Evolutionary conservation across 2,797 vertebrate species (phyloP).

Genomic region (Anguilla megastoma): DNA sequence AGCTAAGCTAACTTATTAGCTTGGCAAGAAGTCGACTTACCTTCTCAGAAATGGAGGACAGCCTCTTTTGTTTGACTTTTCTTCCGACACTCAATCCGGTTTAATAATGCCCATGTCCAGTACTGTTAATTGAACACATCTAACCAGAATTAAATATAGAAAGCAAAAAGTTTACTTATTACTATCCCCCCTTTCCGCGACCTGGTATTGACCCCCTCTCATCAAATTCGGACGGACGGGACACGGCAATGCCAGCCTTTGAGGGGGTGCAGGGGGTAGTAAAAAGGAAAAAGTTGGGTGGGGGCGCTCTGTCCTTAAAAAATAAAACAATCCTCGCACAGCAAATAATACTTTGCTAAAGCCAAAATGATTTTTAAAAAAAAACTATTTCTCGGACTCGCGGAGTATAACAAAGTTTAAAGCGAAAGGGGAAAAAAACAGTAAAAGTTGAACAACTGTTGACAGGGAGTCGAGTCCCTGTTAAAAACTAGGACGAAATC

Average conservation of each 20-base stretch:
- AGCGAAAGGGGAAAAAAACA: not conserved
- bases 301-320: slow-evolving; percentile 24
- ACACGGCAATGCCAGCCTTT: slow-evolving; percentile 22
- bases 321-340: slow-evolving; percentile 24
- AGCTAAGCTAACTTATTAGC: not conserved
- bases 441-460: not conserved
- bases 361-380: too few species aligned
- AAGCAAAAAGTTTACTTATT: slow-evolving; percentile 29
- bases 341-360: not conserved
- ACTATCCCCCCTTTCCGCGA: slow-evolving; percentile 16
- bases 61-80: not conserved
- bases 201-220: slow-evolving; percentile 37
- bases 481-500: not conserved
- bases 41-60: slow-evolving; percentile 22
- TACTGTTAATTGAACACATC: not conserved
- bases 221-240: slow-evolving; percentile 30
- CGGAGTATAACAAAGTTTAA: not conserved
- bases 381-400: not conserved
- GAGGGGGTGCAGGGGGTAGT: slow-evolving; percentile 8
- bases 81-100: slow-evolving; percentile 11
- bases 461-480: slow-evolving; percentile 24
- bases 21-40: slow-evolving; percentile 24
- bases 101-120: slow-evolving; percentile 30
- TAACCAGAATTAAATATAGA: not conserved
- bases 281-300: slow-evolving; percentile 32